Base-by-base conservation (phyloP, 2,888 invertebrate species). In the Drosophila barbarae region DNA sequence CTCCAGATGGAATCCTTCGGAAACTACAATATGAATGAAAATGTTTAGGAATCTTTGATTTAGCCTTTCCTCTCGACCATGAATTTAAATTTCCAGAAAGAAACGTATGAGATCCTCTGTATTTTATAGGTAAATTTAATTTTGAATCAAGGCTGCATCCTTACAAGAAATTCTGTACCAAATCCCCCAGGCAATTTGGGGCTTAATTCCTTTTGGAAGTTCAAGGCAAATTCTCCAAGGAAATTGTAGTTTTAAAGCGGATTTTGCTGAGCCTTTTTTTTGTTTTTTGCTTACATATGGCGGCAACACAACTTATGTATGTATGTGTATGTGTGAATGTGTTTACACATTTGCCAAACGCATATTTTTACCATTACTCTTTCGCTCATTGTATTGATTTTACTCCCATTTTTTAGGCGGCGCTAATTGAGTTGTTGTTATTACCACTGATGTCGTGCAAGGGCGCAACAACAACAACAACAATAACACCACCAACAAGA, bases 351-450 rank as follows among this genome's bases (percentile, higher is more conserved):
- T 51, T 68, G 59, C 53, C 58, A 60, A 82, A 38, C 76, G 72
- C 63, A 74, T 50, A 13, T 46, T 18, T 56, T 36, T 28, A 36
- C 56, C 8, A 46, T 61, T 61, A 21, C 36, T 28, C 7, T 12
- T 46, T 50, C 32, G 26, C 36, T 52, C 58, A 58, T 35, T 65
- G 64, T 81, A 86, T 86, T 76, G 86, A 84, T 86, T 86, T 86
- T 74, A 73, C 69, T 85, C 56, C 53, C 64, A 69, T 61, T 61
- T 49, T 21, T 42, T 50, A 49, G 59, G 50, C 67, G 70, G 71
- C 47, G 69, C 50, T 76, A 79, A 82, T 84, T 76, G 80, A 84
- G 71, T 74, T 85, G 63, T 75, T 73, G 64, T 39, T 63, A 36
- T 34, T 47, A 63, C 46, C 32, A 38, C 30, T 56, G 70, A 69